Evolutionary conservation across 2,888 invertebrate genomes (phyloP), one percentile per base, ranked within the genome.

Genomic region (Gandaritis pyraliata): DNA sequence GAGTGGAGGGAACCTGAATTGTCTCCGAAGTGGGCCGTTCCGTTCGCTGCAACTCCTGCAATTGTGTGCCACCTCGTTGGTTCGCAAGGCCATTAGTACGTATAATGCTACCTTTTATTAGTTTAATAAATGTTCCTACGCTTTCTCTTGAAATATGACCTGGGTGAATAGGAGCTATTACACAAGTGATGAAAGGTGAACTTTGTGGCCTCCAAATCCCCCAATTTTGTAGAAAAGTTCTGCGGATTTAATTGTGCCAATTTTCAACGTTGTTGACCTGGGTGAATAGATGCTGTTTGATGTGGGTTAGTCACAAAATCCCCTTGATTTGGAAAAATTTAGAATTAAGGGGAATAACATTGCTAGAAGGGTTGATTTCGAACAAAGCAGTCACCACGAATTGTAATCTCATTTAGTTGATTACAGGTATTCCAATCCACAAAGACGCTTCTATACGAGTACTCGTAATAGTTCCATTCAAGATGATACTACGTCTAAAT

Each of bases 41-140:
- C 64, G 56, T 48, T 47, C 30, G 30, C 61, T 70, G 68, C 70
- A 68, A 58, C 65, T 61, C 62, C 54, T 58, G 63, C 64, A 59
- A 66, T 66, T 66, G 54, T 59, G 64, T 61, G 60, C 58, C 65
- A 65, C 59, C 54, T 65, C 57, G 66, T 60, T 60, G 61, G 61
- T 52, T 64, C 64, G 59, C 54, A 57, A 49, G 10, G 63, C 69
- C 65, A 69, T 69, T 69, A 69, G 63, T 58, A 61, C 61, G 60
- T 64, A 64, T 66, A 63, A 69, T 67, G 62, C 53, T 56, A 64
- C 64, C 62, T 67, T 70, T 65, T 69, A 70, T 69, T 68, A 66
- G 68, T 70, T 62, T 68, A 65, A 65, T 70, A 68, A 65, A 68
- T 66, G 65, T 68, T 65, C 58, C 63, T 52, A 45, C 51, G 58